Conservation (phyloP, 2,113 vertebrate genomes). For the Megaceryle maxima region DNA sequence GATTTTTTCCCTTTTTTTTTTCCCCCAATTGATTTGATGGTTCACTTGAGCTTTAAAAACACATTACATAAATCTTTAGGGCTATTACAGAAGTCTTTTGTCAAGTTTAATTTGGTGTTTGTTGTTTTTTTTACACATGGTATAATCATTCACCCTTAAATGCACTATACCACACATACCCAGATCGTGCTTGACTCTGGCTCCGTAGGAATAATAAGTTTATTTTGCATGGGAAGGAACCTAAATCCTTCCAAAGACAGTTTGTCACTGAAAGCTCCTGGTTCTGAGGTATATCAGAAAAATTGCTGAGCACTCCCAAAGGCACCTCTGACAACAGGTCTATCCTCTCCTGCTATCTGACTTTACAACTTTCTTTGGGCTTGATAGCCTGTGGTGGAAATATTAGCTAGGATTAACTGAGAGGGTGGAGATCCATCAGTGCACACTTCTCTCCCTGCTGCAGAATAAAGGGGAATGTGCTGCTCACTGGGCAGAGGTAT, state of each 20-base stretch:
- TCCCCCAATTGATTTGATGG: slow-evolving; percentile 42
- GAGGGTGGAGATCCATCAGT: background rate
- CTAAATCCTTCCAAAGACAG: background rate
- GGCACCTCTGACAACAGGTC: background rate
- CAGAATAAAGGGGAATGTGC: background rate
- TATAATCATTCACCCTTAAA: slow-evolving; percentile 14
- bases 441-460: background rate
- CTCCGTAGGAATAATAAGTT: background rate
- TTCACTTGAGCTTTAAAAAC: slow-evolving; percentile 69
- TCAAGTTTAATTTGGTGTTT: slow-evolving; percentile 36
- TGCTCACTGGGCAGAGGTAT: background rate
- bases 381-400: background rate
- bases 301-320: accelerated
- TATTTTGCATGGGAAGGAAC: background rate
- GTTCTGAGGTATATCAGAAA: background rate
- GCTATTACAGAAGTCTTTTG: slow-evolving; percentile 58
- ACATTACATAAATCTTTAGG: slow-evolving; percentile 59
- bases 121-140: background rate
- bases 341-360: background rate
- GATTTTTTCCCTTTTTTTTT: slow-evolving; percentile 29
- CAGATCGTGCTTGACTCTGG: background rate
- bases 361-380: background rate
- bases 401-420: background rate
- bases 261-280: background rate
- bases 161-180: background rate